Evolutionary conservation across 2,888 invertebrate species (phyloP), one percentile per base, ranked within the genome.

Genomic region (Deilephila porcellus): DNA sequence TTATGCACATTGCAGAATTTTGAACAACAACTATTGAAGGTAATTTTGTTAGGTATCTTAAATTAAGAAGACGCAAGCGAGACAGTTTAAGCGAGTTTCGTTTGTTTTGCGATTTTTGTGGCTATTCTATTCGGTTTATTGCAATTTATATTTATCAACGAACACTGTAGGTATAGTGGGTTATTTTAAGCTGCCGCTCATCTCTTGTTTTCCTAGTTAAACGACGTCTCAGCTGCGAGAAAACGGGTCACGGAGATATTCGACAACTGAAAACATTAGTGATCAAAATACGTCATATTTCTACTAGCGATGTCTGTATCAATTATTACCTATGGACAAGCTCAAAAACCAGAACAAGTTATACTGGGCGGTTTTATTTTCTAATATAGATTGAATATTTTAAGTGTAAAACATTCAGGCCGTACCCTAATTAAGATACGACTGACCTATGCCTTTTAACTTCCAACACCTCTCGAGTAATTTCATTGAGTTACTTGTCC

Each of bases 151-250:
- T 90, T 87, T 84, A 87, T 86, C 85, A 82, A 84, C 79, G 84
- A 85, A 82, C 84, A 84, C 71, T 56, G 56, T 67, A 64, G 60
- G 64, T 64, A 56, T 63, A 59, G 45, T 67, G 67, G 81, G 87
- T 84, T 94, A 93, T 93, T 93, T 93, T 81, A 81, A 89, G 91
- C 89, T 79, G 88, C 82, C 85, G 87, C 85, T 86, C 88, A 85
- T 87, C 85, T 87, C 85, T 89, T 89, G 87, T 89, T 89, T 88
- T 86, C 86, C 80, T 82, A 85, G 85, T 84, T 86, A 83, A 83
- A 82, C 84, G 67, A 5, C 67, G 52, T 67, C 82, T 79, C 80
- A 84, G 78, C 79, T 74, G 81, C 74, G 78, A 78, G 78, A 83
- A 84, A 91, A 89, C 85, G 81, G 90, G 87, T 89, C 90, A 88